Percentiles rank a stretch among this genome's conserved stretches.
phyloP scores from a whole-genome alignment of 2,888 invertebrate species.

The Tillus elongatus region DNA sequence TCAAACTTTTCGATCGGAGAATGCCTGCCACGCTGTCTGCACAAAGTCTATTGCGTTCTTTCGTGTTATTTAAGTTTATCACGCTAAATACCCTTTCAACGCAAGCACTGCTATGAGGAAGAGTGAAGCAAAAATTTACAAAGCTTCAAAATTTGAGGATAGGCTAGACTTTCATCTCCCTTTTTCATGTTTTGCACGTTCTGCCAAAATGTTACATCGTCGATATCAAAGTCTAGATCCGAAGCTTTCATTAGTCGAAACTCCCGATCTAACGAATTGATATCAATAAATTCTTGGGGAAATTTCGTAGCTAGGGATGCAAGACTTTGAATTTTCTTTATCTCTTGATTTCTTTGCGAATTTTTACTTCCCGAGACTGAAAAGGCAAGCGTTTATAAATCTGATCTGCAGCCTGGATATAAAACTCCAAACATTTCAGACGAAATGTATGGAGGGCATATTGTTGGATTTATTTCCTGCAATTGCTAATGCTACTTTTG shows the following conservation, averaged over 20 bases:
- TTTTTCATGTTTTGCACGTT: constrained; percentile 11
- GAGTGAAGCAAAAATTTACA: constrained; percentile 10
- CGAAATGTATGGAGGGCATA: constrained; percentile 9
- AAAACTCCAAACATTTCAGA: constrained; percentile 15
- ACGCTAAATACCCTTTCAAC: constrained; percentile 17
- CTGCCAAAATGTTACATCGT: constrained; percentile 14
- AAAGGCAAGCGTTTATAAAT: constrained; percentile 15
- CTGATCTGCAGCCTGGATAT: constrained; percentile 15
- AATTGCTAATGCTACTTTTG: too few relatives aligned
- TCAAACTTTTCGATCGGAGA: too few relatives aligned
- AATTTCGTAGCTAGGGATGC: too few relatives aligned
- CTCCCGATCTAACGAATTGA: constrained; percentile 15
- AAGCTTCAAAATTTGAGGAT: constrained; percentile 6
- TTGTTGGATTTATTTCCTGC: too few relatives aligned
- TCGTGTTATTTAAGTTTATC: constrained; percentile 19
- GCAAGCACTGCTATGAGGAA: constrained; percentile 19
- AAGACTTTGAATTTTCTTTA: constrained; percentile 11
- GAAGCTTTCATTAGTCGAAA: constrained; percentile 8
- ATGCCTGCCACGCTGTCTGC: constrained; percentile 8
- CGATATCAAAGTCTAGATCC: neutral
- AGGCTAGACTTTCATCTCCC: constrained; percentile 14
- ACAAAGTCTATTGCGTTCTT: constrained; percentile 13
- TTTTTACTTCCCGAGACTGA: constrained; percentile 10
- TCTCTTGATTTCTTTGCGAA: constrained; percentile 11
- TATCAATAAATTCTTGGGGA: constrained; percentile 9